Percentiles rank a stretch among this genome's conserved stretches.
phyloP scores from a whole-genome alignment of 1,140 invertebrate species.

The Drosophila chauvacae region DNA sequence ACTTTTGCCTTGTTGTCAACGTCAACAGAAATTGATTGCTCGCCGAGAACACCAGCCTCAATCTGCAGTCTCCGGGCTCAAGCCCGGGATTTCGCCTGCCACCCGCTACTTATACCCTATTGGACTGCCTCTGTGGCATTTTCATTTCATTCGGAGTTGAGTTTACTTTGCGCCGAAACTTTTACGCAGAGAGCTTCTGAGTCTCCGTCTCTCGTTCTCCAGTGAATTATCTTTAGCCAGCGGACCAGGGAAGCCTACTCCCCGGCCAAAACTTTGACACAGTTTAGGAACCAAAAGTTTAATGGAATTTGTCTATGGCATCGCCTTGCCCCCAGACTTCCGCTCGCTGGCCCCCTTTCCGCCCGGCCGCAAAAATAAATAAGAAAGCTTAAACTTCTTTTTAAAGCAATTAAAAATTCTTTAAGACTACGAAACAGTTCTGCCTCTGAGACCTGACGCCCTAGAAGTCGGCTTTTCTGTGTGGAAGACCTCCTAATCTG shows the following conservation, averaged over 20 bases:
- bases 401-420: constrained; percentile 83
- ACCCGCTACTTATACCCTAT: constrained; percentile 52
- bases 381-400: constrained; percentile 82
- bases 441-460: constrained; percentile 13
- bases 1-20: constrained; percentile 83
- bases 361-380: constrained; percentile 70
- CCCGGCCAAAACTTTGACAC: constrained; percentile 72
- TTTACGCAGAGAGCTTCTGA: constrained; percentile 58
- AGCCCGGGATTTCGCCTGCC: constrained; percentile 1
- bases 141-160: constrained; percentile 80
- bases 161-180: constrained; percentile 79
- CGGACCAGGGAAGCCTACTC: constrained; percentile 67
- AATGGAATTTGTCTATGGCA: constrained; percentile 81
- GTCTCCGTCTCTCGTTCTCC: constrained; percentile 47
- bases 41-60: constrained; percentile 54
- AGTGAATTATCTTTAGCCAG: constrained; percentile 79
- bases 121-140: constrained; percentile 79
- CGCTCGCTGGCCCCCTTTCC: constrained; percentile 1
- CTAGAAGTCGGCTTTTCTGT: constrained; percentile 36
- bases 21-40: constrained; percentile 82
- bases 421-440: constrained; percentile 63
- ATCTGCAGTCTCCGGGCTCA: neutral
- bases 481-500: constrained; percentile 27
- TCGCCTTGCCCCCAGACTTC: constrained; percentile 54
- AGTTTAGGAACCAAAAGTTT: constrained; percentile 82